Percentiles rank a stretch among this genome's conserved stretches.
Evolutionary conservation across 2,113 vertebrate species (phyloP).

Genomic region (Carlito syrichta): DNA sequence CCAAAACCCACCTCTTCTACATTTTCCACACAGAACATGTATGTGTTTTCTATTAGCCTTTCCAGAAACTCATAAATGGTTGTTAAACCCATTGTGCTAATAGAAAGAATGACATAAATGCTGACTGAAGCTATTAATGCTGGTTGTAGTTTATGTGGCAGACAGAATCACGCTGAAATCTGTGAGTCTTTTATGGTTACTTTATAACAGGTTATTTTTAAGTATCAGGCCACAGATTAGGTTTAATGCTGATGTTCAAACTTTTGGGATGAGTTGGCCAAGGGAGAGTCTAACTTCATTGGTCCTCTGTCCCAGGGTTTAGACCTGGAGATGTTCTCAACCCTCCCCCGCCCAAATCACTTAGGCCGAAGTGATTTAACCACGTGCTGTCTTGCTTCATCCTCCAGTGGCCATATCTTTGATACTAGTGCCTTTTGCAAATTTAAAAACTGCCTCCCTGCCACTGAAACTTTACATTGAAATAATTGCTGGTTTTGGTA

Average conservation of each 20-base stretch:
- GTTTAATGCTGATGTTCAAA: neutral
- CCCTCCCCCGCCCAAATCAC: neutral
- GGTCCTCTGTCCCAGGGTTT: rapidly evolving
- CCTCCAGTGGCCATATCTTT: neutral
- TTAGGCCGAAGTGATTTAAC: neutral
- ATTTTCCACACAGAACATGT: neutral
- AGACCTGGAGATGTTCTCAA: neutral
- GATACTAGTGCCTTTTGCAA: neutral
- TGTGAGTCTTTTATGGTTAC: constrained; percentile 22
- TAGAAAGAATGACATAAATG: constrained; percentile 68
- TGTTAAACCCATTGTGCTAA: constrained; percentile 72
- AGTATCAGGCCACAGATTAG: constrained; percentile 7
- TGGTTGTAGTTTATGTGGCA: constrained; percentile 24
- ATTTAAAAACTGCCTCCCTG: neutral
- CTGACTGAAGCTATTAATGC: constrained; percentile 62
- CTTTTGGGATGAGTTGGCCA: neutral
- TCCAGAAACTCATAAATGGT: constrained; percentile 75
- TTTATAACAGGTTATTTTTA: constrained; percentile 66
- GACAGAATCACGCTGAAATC: constrained; percentile 3
- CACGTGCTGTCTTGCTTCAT: neutral
- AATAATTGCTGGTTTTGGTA: neutral
- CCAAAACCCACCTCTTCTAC: neutral
- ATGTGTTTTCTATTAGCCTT: constrained; percentile 56
- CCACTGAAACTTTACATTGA: neutral
- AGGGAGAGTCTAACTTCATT: neutral